phyloP scores from a whole-genome alignment of 2,888 invertebrate species.

The Dyspetes luteomarginatus region DNA sequence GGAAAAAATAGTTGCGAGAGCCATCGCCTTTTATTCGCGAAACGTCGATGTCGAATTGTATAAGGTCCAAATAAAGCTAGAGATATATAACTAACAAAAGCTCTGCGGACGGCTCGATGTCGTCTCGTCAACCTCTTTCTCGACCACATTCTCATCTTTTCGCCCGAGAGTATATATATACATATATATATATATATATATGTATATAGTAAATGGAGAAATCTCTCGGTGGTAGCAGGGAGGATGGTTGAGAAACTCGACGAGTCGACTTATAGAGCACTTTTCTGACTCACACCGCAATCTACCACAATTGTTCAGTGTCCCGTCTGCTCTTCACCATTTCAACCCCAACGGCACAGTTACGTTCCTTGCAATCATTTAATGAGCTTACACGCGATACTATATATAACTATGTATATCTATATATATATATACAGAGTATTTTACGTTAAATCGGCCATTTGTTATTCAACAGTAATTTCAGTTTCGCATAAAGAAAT shows the following conservation, averaged over 20 bases:
- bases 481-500: too few relatives aligned
- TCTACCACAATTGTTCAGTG: conserved; percentile 36
- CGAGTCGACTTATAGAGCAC: conserved; percentile 36
- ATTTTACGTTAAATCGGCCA: too few relatives aligned
- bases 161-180: too few relatives aligned
- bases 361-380: not conserved
- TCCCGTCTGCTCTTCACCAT: not conserved
- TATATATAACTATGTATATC: not conserved
- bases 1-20: not conserved
- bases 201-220: not conserved
- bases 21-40: not conserved
- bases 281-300: not conserved
- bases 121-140: conserved; percentile 7
- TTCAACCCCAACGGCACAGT: not conserved
- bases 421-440: not conserved
- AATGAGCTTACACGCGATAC: conserved; percentile 1
- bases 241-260: conserved; percentile 23
- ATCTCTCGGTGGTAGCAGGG: not conserved
- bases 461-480: too few relatives aligned
- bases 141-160: not conserved
- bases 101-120: conserved; percentile 2
- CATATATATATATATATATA: not conserved
- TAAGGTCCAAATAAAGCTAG: not conserved
- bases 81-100: conserved; percentile 23
- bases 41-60: not conserved